Conservation (phyloP, 1,140 invertebrate species). For the Camponotus floridanus region DNA sequence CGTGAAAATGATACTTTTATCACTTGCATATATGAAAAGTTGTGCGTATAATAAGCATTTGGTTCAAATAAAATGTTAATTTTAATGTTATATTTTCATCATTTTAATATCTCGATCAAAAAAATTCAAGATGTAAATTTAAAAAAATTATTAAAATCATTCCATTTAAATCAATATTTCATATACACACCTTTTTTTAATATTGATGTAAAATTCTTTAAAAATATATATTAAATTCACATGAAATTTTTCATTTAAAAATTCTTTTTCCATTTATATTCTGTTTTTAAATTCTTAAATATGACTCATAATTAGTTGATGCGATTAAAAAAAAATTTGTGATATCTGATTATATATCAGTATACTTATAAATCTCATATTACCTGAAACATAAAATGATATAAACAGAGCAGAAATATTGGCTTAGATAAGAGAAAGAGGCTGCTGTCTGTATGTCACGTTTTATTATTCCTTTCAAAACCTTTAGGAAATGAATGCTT, state of each 20-base stretch:
- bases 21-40: background rate
- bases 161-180: background rate
- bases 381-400: slow-evolving; percentile 44
- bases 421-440: slow-evolving; percentile 10
- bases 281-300: background rate
- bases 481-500: slow-evolving; percentile 30
- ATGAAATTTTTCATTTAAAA: background rate
- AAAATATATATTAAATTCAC: background rate
- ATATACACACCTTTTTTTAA: background rate
- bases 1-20: background rate
- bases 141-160: slow-evolving; percentile 1
- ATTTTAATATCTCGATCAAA: background rate
- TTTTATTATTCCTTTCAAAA: slow-evolving; percentile 33
- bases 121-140: background rate
- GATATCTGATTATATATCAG: slow-evolving; percentile 55
- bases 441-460: slow-evolving; percentile 21
- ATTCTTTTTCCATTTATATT: background rate
- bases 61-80: background rate
- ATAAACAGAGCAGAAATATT: slow-evolving; percentile 36
- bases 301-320: background rate
- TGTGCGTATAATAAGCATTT: background rate
- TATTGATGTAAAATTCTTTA: background rate
- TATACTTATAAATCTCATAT: slow-evolving; percentile 13
- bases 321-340: background rate
- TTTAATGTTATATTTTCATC: background rate